Conservation (phyloP, 2,888 invertebrate genomes). For the Euzophera pinguis region DNA sequence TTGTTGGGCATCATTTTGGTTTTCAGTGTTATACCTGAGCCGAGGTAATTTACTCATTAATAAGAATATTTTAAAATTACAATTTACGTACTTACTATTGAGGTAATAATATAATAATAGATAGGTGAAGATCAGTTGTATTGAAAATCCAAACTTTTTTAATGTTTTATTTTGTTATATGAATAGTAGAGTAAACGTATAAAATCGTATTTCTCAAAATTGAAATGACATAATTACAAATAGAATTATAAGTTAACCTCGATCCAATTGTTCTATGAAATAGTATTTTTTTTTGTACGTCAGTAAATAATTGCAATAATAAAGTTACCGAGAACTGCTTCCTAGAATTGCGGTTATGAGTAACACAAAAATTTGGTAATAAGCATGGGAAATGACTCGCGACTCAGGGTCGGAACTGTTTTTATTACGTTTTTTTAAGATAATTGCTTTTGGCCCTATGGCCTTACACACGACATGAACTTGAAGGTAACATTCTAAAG, state of each 20-base stretch:
- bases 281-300: not conserved
- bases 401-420: slow-evolving; percentile 22
- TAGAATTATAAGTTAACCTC: not conserved
- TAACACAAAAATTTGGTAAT: slow-evolving; percentile 21
- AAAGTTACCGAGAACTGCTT: slow-evolving; percentile 16
- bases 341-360: slow-evolving; percentile 22
- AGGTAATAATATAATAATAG: no score
- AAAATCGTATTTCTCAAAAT: no score
- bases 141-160: no score
- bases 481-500: slow-evolving; percentile 8
- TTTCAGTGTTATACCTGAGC: no score
- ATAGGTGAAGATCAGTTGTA: no score
- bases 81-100: no score
- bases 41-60: no score
- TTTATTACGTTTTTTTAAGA: slow-evolving; percentile 20
- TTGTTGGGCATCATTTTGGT: no score
- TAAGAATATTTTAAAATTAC: no score
- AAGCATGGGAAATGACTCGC: slow-evolving; percentile 19
- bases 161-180: no score
- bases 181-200: no score
- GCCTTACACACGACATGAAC: slow-evolving; percentile 7
- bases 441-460: slow-evolving; percentile 18
- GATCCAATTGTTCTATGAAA: slow-evolving; percentile 1
- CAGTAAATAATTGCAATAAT: not conserved
- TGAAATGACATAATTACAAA: no score